Percentiles rank a stretch among this genome's conserved stretches.
Evolutionary conservation across 1,140 invertebrate genomes (phyloP).

Genomic region (Pantala flavescens): DNA sequence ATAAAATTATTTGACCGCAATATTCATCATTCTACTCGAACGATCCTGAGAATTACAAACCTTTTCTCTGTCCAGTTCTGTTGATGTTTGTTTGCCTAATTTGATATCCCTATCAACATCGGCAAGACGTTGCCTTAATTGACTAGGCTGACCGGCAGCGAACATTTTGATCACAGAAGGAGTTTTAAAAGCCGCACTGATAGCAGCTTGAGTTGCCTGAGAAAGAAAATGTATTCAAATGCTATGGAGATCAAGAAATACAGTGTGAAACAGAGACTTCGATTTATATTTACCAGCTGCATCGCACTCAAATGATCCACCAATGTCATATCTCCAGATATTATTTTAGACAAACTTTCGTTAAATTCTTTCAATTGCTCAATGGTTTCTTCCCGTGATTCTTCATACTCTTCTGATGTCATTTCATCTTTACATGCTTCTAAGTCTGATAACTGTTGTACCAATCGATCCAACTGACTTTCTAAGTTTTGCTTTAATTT

Average conservation of each 20-base stretch:
- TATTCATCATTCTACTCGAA: too few species aligned
- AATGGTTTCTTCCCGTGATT: conserved; percentile 59
- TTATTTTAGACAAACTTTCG: conserved; percentile 52
- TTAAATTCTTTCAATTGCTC: conserved; percentile 67
- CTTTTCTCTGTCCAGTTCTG: neutral
- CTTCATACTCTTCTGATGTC: conserved; percentile 55
- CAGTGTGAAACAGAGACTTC: neutral
- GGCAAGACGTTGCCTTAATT: conserved; percentile 48
- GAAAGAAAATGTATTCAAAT: conserved; percentile 1
- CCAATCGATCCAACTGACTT: conserved; percentile 57
- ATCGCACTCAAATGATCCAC: conserved; percentile 54
- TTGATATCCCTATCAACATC: conserved; percentile 44
- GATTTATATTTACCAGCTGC: conserved; percentile 44
- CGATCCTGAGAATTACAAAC: neutral
- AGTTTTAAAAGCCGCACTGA: conserved; percentile 65
- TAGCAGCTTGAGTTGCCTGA: conserved; percentile 64
- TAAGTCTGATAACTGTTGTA: conserved; percentile 60
- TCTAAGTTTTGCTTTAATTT: conserved; percentile 57
- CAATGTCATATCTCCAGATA: conserved; percentile 57
- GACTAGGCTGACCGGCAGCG: conserved; percentile 60
- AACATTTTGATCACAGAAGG: conserved; percentile 68
- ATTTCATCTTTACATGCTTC: conserved; percentile 58
- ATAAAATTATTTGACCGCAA: neutral
- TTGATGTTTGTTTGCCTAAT: conserved; percentile 28
- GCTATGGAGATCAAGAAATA: neutral